A percentile compares a stretch with the other conserved stretches of the same genome.
Conservation (phyloP, 2,113 vertebrate genomes). For the Hypanus sabinus region DNA sequence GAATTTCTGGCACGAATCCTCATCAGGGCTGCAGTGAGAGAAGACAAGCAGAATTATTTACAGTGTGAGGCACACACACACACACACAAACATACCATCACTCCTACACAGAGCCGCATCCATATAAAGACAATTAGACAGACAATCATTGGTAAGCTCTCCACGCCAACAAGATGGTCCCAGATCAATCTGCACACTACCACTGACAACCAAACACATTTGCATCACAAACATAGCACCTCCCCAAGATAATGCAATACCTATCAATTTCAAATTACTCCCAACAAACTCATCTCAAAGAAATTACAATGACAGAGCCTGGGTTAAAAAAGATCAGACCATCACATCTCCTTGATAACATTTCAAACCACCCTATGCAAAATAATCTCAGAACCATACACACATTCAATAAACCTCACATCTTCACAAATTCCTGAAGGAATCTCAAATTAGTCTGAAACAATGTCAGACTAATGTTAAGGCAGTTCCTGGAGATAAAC, state of each 20-base stretch:
- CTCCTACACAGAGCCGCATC: background rate
- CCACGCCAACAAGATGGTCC: background rate
- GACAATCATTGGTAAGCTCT: too few species aligned
- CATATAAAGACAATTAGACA: background rate
- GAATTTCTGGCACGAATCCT: conserved; percentile 90
- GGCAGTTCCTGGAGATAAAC: too few species aligned
- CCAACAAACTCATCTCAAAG: background rate
- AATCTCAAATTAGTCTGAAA: background rate
- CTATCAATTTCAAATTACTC: background rate
- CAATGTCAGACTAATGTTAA: too few species aligned
- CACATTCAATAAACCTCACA: too few species aligned
- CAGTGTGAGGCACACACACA: conserved; percentile 35
- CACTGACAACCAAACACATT: too few species aligned
- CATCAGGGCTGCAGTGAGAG: conserved; percentile 62
- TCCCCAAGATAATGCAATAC: background rate
- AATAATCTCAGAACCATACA: background rate
- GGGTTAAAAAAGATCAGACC: background rate
- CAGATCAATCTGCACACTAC: background rate
- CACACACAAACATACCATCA: background rate
- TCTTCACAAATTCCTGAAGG: background rate
- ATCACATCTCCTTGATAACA: background rate
- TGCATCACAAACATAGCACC: background rate
- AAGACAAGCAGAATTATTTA: conserved; percentile 41
- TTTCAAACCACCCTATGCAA: background rate
- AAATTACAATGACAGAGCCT: background rate